Percentiles rank a stretch among this genome's conserved stretches.
Conservation (phyloP, 2,888 invertebrate species). For the Odontomyia ornata region DNA sequence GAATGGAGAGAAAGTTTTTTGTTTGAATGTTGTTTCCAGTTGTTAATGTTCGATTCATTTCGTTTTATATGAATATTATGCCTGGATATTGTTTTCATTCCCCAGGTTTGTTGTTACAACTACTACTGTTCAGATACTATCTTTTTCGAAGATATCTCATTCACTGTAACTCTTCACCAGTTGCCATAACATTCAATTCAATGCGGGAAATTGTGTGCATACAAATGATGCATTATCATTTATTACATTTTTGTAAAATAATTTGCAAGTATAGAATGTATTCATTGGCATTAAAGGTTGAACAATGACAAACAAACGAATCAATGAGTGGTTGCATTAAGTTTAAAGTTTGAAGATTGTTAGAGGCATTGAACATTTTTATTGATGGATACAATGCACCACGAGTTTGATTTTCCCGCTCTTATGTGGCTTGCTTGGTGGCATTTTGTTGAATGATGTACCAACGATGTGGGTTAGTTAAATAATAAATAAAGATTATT, state of each 20-base stretch:
- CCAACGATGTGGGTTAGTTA: too few relatives aligned
- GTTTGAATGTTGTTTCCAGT: constrained; percentile 34
- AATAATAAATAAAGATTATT: too few relatives aligned
- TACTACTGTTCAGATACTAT: not conserved
- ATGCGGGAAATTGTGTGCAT: constrained; percentile 24
- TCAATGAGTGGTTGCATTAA: not conserved
- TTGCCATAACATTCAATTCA: not conserved
- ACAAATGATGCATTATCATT: not conserved
- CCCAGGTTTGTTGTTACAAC: too few relatives aligned
- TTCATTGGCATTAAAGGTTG: not conserved
- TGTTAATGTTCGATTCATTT: constrained; percentile 34
- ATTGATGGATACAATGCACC: too few relatives aligned
- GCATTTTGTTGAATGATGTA: too few relatives aligned
- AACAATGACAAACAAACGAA: constrained; percentile 14
- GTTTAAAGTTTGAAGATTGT: too few relatives aligned
- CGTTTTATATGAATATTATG: not conserved
- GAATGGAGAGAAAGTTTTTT: constrained; percentile 42
- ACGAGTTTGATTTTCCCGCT: too few relatives aligned
- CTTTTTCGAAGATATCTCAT: not conserved
- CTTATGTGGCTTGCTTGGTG: too few relatives aligned
- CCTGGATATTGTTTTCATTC: constrained; percentile 1
- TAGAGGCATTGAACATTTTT: too few relatives aligned
- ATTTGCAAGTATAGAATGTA: not conserved
- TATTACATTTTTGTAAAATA: not conserved
- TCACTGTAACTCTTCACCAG: too few relatives aligned